A percentile compares a stretch with the other conserved stretches of the same genome.
phyloP scores from a whole-genome alignment of 2,113 vertebrate genomes.

The Heterotilapia buettikoferi region DNA sequence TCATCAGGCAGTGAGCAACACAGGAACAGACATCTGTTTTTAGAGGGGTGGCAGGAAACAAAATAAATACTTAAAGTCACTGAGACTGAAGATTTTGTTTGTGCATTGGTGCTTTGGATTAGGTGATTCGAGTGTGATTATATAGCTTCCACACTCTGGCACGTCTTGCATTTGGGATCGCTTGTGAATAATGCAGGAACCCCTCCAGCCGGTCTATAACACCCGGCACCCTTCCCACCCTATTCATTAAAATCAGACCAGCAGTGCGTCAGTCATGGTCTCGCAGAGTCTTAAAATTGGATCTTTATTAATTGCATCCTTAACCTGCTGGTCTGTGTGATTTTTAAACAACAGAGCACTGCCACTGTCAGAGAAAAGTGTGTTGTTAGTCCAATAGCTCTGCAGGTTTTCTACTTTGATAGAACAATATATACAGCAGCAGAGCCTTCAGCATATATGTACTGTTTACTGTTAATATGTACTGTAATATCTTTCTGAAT shows the following conservation, averaged over 20 bases:
- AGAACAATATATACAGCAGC: neutral
- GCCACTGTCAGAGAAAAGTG: neutral
- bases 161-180: neutral
- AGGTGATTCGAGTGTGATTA: neutral
- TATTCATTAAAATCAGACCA: neutral
- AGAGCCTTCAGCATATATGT: neutral
- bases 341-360: neutral
- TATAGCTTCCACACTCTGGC: neutral
- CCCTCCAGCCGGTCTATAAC: neutral
- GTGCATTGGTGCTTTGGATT: neutral
- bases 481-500: neutral
- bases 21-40: neutral
- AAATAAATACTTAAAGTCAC: neutral
- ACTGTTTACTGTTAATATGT: neutral
- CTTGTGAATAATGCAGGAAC: slow-evolving; percentile 13
- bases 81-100: neutral
- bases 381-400: neutral
- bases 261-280: neutral
- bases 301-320: neutral
- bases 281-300: neutral
- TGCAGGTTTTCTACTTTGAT: neutral
- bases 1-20: neutral
- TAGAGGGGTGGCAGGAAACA: neutral
- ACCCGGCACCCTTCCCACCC: neutral
- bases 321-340: neutral